Conservation (phyloP, 2,113 vertebrate genomes). For the Lepisosteus osseus region DNA sequence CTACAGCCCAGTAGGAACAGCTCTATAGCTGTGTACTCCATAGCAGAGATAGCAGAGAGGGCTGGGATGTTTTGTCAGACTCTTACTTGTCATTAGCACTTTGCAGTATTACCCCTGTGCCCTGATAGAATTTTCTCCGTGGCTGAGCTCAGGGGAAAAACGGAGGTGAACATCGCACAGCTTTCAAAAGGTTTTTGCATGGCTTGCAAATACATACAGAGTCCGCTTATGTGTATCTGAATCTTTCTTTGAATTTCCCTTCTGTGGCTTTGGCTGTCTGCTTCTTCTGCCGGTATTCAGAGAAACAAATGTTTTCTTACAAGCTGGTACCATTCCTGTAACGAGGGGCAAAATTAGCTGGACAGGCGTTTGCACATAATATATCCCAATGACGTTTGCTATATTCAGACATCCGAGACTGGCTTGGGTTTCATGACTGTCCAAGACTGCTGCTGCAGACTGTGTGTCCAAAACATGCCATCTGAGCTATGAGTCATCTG, state of each 20-base stretch:
- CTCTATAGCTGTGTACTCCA: slow-evolving; percentile 7
- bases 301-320: too few relatives aligned
- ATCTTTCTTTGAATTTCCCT: too few relatives aligned
- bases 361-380: background rate
- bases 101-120: background rate
- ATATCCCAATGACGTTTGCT: slow-evolving; percentile 7
- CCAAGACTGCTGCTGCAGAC: slow-evolving; percentile 1
- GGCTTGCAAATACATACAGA: too few relatives aligned
- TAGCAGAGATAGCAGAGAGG: slow-evolving; percentile 28
- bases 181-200: too few relatives aligned
- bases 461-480: background rate
- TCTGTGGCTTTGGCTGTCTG: too few relatives aligned
- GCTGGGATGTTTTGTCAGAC: slow-evolving; percentile 34
- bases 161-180: too few relatives aligned
- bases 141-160: too few relatives aligned
- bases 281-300: too few relatives aligned
- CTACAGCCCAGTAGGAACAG: slow-evolving; percentile 17
- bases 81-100: slow-evolving; percentile 18
- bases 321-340: too few relatives aligned
- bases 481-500: background rate
- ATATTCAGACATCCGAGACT: background rate
- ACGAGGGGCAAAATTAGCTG: background rate
- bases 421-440: slow-evolving; percentile 5
- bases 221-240: too few relatives aligned
- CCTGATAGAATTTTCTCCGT: too few relatives aligned